phyloP scores from a whole-genome alignment of 2,888 invertebrate genomes.

The Eupeodes latifasciatus region DNA sequence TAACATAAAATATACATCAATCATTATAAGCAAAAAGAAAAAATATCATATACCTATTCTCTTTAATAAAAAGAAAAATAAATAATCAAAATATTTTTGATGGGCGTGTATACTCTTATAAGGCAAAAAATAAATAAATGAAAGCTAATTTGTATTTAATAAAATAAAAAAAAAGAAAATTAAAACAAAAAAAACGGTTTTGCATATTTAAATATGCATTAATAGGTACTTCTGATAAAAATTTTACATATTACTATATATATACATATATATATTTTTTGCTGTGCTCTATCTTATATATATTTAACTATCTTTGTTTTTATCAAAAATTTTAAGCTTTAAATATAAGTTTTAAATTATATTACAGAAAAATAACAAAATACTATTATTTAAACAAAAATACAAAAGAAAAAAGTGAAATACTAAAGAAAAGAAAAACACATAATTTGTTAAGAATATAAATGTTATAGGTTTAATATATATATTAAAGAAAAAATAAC shows the following conservation, averaged over 20 bases:
- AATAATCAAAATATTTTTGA: conserved; percentile 72
- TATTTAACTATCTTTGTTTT: conserved; percentile 43
- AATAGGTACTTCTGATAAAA: conserved; percentile 35
- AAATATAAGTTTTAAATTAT: conserved; percentile 64
- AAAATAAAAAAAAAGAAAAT: background rate
- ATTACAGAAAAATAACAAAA: conserved; percentile 4
- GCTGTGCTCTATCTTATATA: conserved; percentile 69
- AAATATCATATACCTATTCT: conserved; percentile 40
- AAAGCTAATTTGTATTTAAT: conserved; percentile 22
- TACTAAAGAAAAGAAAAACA: conserved; percentile 29
- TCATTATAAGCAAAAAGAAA: background rate
- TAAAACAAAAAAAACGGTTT: background rate
- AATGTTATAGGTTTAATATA: conserved; percentile 72
- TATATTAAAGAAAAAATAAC: conserved; percentile 2
- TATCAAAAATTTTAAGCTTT: conserved; percentile 71
- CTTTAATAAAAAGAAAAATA: conserved; percentile 7
- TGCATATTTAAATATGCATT: conserved; percentile 12
- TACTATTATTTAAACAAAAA: conserved; percentile 30
- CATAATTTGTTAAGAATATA: conserved; percentile 63
- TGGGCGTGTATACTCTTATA: conserved; percentile 73
- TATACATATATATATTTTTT: conserved; percentile 60
- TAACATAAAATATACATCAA: conserved; percentile 17
- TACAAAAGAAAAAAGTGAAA: conserved; percentile 33
- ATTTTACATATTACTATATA: background rate
- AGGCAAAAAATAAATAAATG: conserved; percentile 5